phyloP scores from a whole-genome alignment of 2,888 invertebrate genomes.

The Euzetes globulus region DNA sequence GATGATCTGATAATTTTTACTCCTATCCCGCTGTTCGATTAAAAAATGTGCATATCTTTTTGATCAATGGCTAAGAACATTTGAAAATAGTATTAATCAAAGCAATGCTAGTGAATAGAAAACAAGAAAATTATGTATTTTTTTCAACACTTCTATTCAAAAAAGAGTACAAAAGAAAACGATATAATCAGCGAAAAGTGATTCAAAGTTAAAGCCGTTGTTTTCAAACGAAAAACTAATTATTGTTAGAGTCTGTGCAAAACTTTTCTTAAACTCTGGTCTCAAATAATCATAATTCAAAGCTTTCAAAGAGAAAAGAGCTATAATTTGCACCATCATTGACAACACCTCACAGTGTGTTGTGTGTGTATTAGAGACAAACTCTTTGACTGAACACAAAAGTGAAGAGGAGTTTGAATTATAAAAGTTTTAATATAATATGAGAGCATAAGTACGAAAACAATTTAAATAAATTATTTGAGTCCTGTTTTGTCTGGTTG shows the following conservation, averaged over 20 bases:
- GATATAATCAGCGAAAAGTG: background rate
- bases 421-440: background rate
- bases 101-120: no score
- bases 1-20: no score
- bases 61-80: no score
- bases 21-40: no score
- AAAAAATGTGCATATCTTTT: no score
- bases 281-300: background rate
- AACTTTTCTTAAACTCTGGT: no score
- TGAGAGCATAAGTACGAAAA: background rate
- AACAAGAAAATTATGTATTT: background rate
- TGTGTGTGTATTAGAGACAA: background rate
- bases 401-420: background rate
- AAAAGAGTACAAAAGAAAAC: background rate
- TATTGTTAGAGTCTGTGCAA: background rate
- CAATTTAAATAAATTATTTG: conserved; percentile 25
- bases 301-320: background rate
- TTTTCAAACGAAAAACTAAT: background rate
- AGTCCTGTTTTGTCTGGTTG: conserved; percentile 18
- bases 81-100: no score
- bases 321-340: background rate
- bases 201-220: background rate
- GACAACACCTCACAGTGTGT: background rate
- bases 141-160: background rate
- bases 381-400: background rate